A percentile compares a stretch with the other conserved stretches of the same genome.
Evolutionary conservation across 2,888 invertebrate genomes (phyloP).

Genomic region (Encarsia formosa): DNA sequence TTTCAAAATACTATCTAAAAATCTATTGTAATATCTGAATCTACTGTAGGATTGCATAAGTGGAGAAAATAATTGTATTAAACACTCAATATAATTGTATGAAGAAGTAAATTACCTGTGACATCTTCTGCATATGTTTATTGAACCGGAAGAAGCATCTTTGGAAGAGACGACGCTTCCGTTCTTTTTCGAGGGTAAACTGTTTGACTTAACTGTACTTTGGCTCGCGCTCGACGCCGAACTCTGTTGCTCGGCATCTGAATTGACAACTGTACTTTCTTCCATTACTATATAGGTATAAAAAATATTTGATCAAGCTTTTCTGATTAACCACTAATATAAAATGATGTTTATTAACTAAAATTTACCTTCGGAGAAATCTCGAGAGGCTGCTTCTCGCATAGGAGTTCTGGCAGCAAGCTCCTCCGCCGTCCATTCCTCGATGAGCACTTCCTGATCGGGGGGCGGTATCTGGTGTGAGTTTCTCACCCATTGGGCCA

Average conservation of each 20-base stretch:
- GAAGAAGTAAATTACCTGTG: constrained; percentile 40
- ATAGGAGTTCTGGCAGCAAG: constrained; percentile 43
- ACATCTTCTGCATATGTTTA: constrained; percentile 48
- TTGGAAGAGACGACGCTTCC: constrained; percentile 37
- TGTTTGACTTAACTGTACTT: constrained; percentile 47
- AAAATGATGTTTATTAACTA: neutral
- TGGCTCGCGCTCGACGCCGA: constrained; percentile 47
- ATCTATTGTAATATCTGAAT: no score
- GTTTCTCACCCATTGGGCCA: constrained; percentile 47
- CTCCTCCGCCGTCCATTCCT: constrained; percentile 48
- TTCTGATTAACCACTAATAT: no score
- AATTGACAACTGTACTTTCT: constrained; percentile 39
- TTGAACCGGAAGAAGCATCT: constrained; percentile 41
- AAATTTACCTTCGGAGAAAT: constrained; percentile 21
- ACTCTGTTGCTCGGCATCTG: constrained; percentile 47
- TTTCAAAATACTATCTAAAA: no score
- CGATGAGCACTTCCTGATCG: constrained; percentile 41
- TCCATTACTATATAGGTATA: constrained; percentile 28
- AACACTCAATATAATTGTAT: no score
- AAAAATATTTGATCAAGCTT: neutral
- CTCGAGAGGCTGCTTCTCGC: constrained; percentile 30
- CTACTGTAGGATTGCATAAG: no score
- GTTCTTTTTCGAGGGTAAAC: constrained; percentile 40
- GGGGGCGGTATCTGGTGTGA: constrained; percentile 48
- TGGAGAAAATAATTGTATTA: no score